Base-by-base conservation (phyloP, 2,797 vertebrate genomes). In the Lateolabrax maculatus region DNA sequence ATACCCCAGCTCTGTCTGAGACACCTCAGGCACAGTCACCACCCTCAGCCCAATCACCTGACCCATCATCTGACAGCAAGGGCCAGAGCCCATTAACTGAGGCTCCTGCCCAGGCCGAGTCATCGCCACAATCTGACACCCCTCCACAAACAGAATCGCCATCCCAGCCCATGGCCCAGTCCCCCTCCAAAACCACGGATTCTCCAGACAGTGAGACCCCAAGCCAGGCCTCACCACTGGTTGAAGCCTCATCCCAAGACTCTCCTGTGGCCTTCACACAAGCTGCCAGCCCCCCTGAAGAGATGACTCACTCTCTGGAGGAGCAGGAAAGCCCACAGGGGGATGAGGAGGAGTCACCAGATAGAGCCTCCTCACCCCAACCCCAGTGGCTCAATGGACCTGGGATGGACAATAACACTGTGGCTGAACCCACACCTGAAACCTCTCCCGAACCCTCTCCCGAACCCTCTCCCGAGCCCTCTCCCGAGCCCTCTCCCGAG, bases 331-430 rank as follows among this genome's bases (percentile, higher is more conserved):
- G 89, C 52, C 89, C 93, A 80, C 95, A 94, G 91, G 95, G 94
- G 90, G 94, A 96, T 16, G 82, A 92, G 75, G 77, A 88, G 34
- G 74, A 90, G 36, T 75, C 86, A 29, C 75, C 74, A 67, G 90
- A 94, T 84, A 90, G 88, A 88, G 70, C 90, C 93, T 80, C 84
- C 94, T 92, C 94, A 73, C 70, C 83, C 15, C 79, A 68, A 16
- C 75, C 75, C 8, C 95, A 94, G 88, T 97, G 96, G 94, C 91
- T 96, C 89, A 97, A 97, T 44, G 97, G 97, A 91, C 95, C 96
- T 79, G 96, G 96, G 91, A 96, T 95, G 87, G 96, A 97, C 94
- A 94, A 85, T 93, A 94, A 94, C 88, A 91, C 72, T 85, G 94
- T 80, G 86, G 94, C 90, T 83, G 95, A 90, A 41, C 80, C 85